phyloP scores from a whole-genome alignment of 2,888 invertebrate species.

The Helobdella robusta region DNA sequence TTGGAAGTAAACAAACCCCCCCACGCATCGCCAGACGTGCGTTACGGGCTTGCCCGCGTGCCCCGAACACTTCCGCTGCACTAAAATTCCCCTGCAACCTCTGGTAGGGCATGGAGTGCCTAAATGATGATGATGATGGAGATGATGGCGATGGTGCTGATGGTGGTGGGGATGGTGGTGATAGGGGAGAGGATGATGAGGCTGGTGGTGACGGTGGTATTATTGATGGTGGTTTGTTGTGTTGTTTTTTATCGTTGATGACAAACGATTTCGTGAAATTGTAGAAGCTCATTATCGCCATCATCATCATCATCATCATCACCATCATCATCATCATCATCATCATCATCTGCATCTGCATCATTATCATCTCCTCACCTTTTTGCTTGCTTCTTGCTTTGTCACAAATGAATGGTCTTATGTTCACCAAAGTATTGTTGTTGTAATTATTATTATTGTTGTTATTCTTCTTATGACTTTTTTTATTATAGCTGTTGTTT shows the following conservation, averaged over 20 bases:
- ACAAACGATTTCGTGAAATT: too few relatives aligned
- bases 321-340: constrained; percentile 29
- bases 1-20: constrained; percentile 25
- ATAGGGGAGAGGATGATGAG: too few relatives aligned
- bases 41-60: constrained; percentile 29
- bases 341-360: constrained; percentile 27
- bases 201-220: too few relatives aligned
- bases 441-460: neutral
- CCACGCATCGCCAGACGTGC: constrained; percentile 24
- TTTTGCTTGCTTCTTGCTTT: constrained; percentile 27
- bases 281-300: neutral
- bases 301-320: constrained; percentile 26
- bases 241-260: too few relatives aligned
- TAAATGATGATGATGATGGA: neutral
- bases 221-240: too few relatives aligned
- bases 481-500: neutral
- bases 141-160: too few relatives aligned
- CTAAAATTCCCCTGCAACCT: constrained; percentile 21
- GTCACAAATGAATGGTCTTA: constrained; percentile 28
- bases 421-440: constrained; percentile 9
- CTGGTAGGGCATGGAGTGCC: constrained; percentile 23
- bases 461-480: too few relatives aligned
- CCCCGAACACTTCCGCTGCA: constrained; percentile 26
- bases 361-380: constrained; percentile 22
- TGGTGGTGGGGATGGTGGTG: too few relatives aligned